Percentiles rank a stretch among this genome's conserved stretches.
Evolutionary conservation across 2,888 invertebrate genomes (phyloP).

Genomic region (Rotaria macrura): DNA sequence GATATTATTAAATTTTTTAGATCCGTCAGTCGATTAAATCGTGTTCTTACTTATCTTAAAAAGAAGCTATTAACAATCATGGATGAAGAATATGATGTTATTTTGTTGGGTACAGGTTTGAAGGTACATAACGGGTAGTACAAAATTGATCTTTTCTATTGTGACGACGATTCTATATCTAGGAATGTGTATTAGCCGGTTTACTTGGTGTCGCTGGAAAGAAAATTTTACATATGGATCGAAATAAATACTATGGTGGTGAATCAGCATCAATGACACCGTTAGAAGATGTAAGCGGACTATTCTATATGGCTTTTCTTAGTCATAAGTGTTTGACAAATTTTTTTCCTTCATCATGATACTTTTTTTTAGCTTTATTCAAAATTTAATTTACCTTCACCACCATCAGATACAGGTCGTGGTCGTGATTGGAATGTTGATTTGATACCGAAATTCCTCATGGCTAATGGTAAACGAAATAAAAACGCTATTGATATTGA

Average conservation of each 20-base stretch:
- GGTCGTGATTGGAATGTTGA: slow-evolving; percentile 95
- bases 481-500: no score
- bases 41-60: background rate
- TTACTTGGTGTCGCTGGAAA: slow-evolving; percentile 98
- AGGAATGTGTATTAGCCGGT: slow-evolving; percentile 94
- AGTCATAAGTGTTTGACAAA: no score
- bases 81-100: slow-evolving; percentile 99
- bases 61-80: slow-evolving; percentile 54
- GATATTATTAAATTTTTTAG: background rate
- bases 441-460: slow-evolving; percentile 94
- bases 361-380: slow-evolving; percentile 58
- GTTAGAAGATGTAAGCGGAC: slow-evolving; percentile 63
- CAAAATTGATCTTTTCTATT: no score
- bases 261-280: slow-evolving; percentile 99
- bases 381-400: slow-evolving; percentile 62
- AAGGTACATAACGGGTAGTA: slow-evolving; percentile 54
- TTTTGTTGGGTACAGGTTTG: slow-evolving; percentile 93
- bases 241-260: slow-evolving; percentile 99
- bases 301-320: no score
- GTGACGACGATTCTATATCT: background rate
- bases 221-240: slow-evolving; percentile 97
- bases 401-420: slow-evolving; percentile 50
- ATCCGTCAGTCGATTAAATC: background rate
- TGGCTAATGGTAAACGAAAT: slow-evolving; percentile 82
- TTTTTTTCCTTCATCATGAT: no score